Percentiles rank a stretch among this genome's conserved stretches.
phyloP scores from a whole-genome alignment of 2,113 vertebrate species.

The Malurus alboscapulatus region DNA sequence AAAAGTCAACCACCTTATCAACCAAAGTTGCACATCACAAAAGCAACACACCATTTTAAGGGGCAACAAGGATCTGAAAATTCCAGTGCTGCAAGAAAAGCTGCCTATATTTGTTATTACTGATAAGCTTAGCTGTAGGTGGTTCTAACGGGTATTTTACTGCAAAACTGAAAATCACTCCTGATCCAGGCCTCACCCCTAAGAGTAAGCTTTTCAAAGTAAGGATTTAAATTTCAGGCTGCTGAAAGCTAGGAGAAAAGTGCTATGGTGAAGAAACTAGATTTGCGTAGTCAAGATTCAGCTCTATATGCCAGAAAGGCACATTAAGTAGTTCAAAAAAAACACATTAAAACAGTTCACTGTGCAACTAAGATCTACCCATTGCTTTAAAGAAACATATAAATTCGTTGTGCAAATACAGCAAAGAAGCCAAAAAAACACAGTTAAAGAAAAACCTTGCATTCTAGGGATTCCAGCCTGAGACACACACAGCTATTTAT shows the following conservation, averaged over 20 bases:
- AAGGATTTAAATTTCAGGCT: background rate
- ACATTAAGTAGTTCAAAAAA: background rate
- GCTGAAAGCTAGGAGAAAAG: background rate
- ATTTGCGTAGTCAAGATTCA: background rate
- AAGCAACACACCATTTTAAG: background rate
- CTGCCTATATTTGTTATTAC: background rate
- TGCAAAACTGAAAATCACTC: background rate
- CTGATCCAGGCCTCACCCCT: background rate
- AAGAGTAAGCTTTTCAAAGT: background rate
- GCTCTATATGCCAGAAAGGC: background rate
- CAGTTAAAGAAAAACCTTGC: background rate
- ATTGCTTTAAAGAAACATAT: background rate
- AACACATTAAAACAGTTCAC: background rate
- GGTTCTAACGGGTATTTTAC: background rate
- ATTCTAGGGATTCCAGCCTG: background rate
- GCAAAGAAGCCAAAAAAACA: background rate
- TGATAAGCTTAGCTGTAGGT: background rate
- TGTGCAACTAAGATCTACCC: background rate
- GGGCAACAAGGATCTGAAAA: background rate
- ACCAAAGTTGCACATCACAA: background rate
- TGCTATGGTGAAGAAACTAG: background rate
- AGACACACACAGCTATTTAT: background rate
- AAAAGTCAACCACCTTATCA: background rate
- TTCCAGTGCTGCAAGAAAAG: background rate
- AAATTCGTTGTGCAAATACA: background rate